Base-by-base conservation (phyloP, 2,797 vertebrate species). In the Eupleurogrammus muticus region DNA sequence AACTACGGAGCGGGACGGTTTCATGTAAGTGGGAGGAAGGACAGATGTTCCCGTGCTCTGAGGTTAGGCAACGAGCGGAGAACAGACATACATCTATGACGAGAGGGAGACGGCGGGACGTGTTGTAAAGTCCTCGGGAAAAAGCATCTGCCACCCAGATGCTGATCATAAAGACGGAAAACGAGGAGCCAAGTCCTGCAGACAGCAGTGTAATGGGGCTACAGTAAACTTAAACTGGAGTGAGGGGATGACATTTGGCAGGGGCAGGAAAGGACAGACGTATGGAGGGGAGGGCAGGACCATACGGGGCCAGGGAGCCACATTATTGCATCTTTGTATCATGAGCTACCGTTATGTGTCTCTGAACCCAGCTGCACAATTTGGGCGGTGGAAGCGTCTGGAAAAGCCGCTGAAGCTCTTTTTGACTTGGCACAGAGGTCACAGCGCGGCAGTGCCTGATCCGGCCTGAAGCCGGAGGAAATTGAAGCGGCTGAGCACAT, bases 111-210 rank as follows among this genome's bases (percentile, higher is more conserved):
- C 23, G 65, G 19, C 53, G 55, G 14, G 59, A 47, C 66, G 70
- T 80, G 61, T 70, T 82, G 86, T 83, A 88, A 79, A 89, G 68
- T 54, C 51, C 57, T 58, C 32, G 46, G 70, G 57, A 70, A n/a
- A n/a, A n/a, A 70, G 56, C 93, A 93, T 93, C 77, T 94, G 93
- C 67, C 84, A 74, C 84, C 93, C 93, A 94, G 93, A 94, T 94
- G 93, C 77, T 66, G 53, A 76, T 81, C 66, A 68, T 84, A 86
- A 88, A 88, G 75, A 56, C 42, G 50, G 42, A 61, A 40, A 35
- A 54, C 16, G 52, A 35, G 58, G 62, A 78, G 54, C 67, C 73
- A 50, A 68, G 13, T 42, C 71, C 91, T 87, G 69, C 85, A 87
- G 90, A 87, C 85, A 34, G 64, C 63, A 55, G 60, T 83, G 86